Evolutionary conservation across 2,797 vertebrate genomes (phyloP).

Genomic region (Phoebastria nigripes): DNA sequence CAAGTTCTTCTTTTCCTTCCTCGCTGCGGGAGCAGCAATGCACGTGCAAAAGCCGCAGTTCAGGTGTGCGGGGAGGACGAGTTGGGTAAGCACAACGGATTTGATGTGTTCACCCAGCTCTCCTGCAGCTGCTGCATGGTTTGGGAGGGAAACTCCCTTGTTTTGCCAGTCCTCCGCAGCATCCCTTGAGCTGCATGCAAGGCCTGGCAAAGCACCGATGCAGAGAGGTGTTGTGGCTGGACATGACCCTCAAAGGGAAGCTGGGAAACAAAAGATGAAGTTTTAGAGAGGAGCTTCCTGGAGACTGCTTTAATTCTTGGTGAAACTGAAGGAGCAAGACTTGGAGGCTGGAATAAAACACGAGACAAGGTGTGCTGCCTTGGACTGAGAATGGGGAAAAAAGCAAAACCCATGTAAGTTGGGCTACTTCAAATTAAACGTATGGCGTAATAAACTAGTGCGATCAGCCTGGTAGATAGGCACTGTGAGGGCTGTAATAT

Average conservation of each 20-base stretch:
- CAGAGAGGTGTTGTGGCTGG: not conserved
- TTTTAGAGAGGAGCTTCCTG: not conserved
- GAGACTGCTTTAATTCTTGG: not conserved
- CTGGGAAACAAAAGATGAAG: not conserved
- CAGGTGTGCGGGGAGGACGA: not conserved
- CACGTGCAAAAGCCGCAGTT: not conserved
- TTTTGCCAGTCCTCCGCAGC: not conserved
- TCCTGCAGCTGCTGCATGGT: not conserved
- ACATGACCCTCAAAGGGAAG: not conserved
- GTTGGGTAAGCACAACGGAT: not conserved
- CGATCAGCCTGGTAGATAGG: not conserved
- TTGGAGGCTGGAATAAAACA: not conserved
- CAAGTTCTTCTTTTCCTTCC: not conserved
- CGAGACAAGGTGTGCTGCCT: not conserved
- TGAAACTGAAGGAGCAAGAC: not conserved
- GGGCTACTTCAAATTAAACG: accelerated
- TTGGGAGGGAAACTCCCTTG: not conserved
- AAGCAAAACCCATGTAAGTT: not conserved
- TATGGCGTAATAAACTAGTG: not conserved
- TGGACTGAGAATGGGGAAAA: not conserved
- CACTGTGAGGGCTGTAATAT: accelerated
- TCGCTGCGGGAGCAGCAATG: not conserved
- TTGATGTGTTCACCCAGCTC: not conserved
- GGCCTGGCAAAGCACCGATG: not conserved
- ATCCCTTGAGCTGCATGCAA: not conserved